Evolutionary conservation across 1,140 invertebrate species (phyloP).

Genomic region (Drosophila albomicans): DNA sequence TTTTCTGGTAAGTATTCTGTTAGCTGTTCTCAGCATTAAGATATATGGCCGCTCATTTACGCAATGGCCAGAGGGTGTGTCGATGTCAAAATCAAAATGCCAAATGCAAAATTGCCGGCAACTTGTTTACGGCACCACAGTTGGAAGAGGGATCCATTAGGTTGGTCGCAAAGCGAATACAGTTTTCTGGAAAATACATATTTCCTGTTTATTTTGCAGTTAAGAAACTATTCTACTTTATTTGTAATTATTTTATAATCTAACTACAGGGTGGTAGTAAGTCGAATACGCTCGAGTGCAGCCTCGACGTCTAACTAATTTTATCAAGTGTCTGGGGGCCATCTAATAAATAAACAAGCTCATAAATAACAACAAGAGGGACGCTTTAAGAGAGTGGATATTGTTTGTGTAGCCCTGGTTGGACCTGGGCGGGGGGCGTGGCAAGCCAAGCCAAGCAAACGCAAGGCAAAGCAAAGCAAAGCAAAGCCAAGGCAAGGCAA

Average conservation of each 20-base stretch:
- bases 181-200: too few relatives aligned
- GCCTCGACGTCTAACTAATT: slow-evolving; percentile 52
- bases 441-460: background rate
- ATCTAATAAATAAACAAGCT: slow-evolving; percentile 79
- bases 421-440: background rate
- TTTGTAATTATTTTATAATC: too few relatives aligned
- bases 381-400: background rate
- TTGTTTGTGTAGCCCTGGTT: slow-evolving; percentile 5
- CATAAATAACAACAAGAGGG: slow-evolving; percentile 65
- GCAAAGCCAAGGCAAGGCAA: background rate
- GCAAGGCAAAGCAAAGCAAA: too few relatives aligned
- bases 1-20: slow-evolving; percentile 93
- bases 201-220: too few relatives aligned
- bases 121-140: slow-evolving; percentile 51
- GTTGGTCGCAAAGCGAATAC: background rate
- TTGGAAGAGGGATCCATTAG: background rate
- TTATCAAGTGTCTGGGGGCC: slow-evolving; percentile 76
- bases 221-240: too few relatives aligned
- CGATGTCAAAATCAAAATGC: slow-evolving; percentile 63
- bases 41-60: slow-evolving; percentile 20
- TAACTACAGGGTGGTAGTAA: background rate
- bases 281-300: background rate
- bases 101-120: slow-evolving; percentile 69
- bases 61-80: background rate
- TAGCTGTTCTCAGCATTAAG: slow-evolving; percentile 16